Evolutionary conservation across 2,113 vertebrate genomes (phyloP), one percentile per base, ranked within the genome.

Genomic region (Pristiophorus japonicus): DNA sequence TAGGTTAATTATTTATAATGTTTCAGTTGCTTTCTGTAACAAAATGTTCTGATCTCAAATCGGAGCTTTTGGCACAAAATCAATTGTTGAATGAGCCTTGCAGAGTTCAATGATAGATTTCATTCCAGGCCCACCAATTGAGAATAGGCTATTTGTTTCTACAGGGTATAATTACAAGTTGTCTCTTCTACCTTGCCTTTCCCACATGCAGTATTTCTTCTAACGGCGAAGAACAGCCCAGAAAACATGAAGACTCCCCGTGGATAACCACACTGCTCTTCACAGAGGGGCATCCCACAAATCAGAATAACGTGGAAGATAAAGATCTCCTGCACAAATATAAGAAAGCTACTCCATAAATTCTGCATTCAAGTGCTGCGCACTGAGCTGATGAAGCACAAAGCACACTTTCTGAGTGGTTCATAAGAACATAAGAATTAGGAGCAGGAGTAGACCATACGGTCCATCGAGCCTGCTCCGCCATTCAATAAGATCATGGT

Each of bases 1-100:
- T 3, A 63, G n/a, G 88, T 63, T 92, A 92, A 42, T 92, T 92
- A 92, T 92, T 65, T 63, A 92, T 92, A 62, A 63, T 62, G 59
- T 65, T 63, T 92, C 18, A n/a, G 34, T 92, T 92, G 59, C 34
- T 63, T 92, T 63, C 30, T 42, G 59, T 63, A 62, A 59, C 88
- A 63, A 62, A 63, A 20, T 63, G 88, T 63, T 63, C 34, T 38
- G 88, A 65, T 92, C 59, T 63, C 38, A 92, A 92, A 34, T 16
- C 65, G 88, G n/a, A 92, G 38, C 34, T 38, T 63, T 63, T 63
- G 88, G 88, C 88, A 91, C 59, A 38, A 63, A 92, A 63, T 92
- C 59, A 92, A 92, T 92, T 62, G 62, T n/a, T 10, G 47, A 65
- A 65, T 63, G 88, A n/a, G 34, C 34, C 20, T 63, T 38, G 59